These are phyloP conservation scores for Ctenicera cuprea DNA, from an alignment of 2,888 invertebrate genomes.

Conservation along the genomic window DNA sequence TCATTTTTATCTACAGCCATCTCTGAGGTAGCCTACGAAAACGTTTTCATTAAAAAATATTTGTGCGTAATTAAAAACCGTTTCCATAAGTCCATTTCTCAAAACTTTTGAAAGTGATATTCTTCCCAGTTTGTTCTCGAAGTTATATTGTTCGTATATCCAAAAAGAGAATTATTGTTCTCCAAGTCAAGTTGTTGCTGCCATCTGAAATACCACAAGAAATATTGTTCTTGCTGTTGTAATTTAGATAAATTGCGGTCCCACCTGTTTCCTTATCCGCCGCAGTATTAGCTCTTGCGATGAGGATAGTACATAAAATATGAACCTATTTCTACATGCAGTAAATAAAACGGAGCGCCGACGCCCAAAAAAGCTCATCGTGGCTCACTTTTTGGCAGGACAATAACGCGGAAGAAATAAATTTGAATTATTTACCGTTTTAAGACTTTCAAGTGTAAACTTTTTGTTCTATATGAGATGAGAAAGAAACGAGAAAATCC, in stretches of 20 bases:
- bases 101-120: constrained; percentile 14
- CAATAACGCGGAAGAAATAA: constrained; percentile 9
- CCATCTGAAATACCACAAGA: constrained; percentile 36
- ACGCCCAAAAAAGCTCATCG: too few species aligned
- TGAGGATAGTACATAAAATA: constrained; percentile 11
- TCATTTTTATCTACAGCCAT: not conserved
- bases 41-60: not conserved
- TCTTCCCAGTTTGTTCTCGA: not conserved
- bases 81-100: not conserved
- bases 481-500: too few species aligned
- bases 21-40: not conserved
- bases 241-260: constrained; percentile 43
- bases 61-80: not conserved
- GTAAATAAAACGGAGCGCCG: not conserved
- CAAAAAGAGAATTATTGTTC: constrained; percentile 28
- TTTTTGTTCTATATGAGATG: too few species aligned
- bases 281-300: constrained; percentile 31
- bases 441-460: not conserved
- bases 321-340: not conserved
- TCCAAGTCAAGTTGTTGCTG: constrained; percentile 17
- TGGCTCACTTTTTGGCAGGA: constrained; percentile 1
- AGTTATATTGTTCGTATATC: constrained; percentile 6
- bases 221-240: constrained; percentile 40
- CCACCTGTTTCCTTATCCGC: constrained; percentile 47
- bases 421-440: not conserved